Evolutionary conservation across 1,140 invertebrate genomes (phyloP).

Genomic region (Drosophila takahashii): DNA sequence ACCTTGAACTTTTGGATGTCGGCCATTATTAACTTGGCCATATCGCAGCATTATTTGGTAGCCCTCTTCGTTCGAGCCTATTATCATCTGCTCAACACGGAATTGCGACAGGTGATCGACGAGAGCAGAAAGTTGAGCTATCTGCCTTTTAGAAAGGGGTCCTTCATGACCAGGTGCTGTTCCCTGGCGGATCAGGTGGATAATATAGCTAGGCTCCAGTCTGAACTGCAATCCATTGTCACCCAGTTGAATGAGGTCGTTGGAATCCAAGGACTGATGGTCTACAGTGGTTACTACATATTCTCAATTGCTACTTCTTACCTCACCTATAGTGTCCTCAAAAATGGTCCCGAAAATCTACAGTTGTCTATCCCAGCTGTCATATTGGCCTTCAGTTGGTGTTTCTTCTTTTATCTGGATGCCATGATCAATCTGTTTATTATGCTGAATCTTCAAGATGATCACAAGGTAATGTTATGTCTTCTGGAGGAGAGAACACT

Average conservation of each 20-base stretch:
- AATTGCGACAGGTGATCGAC: conserved; percentile 14
- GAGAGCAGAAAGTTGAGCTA: conserved; percentile 1
- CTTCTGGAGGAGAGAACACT: conserved; percentile 22
- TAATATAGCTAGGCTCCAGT: conserved; percentile 9
- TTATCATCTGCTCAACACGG: conserved; percentile 21
- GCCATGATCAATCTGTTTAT: background rate
- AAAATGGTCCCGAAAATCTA: background rate
- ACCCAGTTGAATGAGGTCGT: background rate
- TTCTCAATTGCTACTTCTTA: conserved; percentile 3
- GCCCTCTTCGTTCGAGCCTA: conserved; percentile 8
- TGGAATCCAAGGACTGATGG: conserved; percentile 13
- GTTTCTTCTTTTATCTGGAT: conserved; percentile 18
- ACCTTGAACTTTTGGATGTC: background rate
- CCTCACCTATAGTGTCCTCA: conserved; percentile 4
- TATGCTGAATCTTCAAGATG: conserved; percentile 3
- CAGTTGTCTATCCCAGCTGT: background rate
- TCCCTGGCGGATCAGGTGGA: conserved; percentile 30
- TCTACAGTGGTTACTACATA: conserved; percentile 11
- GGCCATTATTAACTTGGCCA: conserved; percentile 2
- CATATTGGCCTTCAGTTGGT: background rate
- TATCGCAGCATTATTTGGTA: conserved; percentile 13
- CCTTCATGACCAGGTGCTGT: conserved; percentile 34
- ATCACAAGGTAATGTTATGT: background rate
- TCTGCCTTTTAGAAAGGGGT: background rate
- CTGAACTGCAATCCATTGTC: conserved; percentile 4